Base-by-base conservation (phyloP, 2,888 invertebrate genomes). In the Dicyrtoma fusca region DNA sequence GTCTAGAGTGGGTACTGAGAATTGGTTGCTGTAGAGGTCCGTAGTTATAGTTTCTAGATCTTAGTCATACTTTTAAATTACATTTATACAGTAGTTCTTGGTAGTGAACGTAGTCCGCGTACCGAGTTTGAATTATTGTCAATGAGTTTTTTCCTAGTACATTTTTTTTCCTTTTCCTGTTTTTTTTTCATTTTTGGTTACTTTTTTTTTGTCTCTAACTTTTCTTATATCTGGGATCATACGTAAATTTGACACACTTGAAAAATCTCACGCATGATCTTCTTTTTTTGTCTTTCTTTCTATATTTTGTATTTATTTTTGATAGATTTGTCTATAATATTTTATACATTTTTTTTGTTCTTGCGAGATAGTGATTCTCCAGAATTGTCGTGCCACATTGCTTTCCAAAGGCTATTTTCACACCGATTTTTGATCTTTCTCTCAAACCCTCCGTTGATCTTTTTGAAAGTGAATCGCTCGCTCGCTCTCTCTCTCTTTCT, bases 341-440 rank as follows among this genome's bases (percentile, higher is more conserved):
- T 53, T 53, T 17, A 17, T 21, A 49, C 49, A 13, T 19, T 13
- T 34, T 34, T 3, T 34, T 34, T 34, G 8, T 34, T 34, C 3
- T 42, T 17, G 49, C 44, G 61, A 61, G 44, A 61, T 61, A 26
- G 44, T 26, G 44, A 14, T 44, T 42, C 14, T 26, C 14, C 8
- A 17, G n/a, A n/a, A n/a, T n/a, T n/a, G n/a, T n/a, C n/a, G n/a
- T n/a, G n/a, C n/a, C 59, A n/a, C 3, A 17, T 6, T 34, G 23
- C 51, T 51, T 51, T 17, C 34, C 34, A 34, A 59, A 14, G 34
- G 19, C 59, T 59, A 34, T 26, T 57, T 57, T 57, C 26, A 26
- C 59, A 59, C 34, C 14, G 59, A 59, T 59, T n/a, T 59, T 59
- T 59, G 34, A 59, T 26, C 34, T 34, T 59, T 55, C 55, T 55